Conservation (phyloP, 2,888 invertebrate genomes). For the Lamellibrachia columna region DNA sequence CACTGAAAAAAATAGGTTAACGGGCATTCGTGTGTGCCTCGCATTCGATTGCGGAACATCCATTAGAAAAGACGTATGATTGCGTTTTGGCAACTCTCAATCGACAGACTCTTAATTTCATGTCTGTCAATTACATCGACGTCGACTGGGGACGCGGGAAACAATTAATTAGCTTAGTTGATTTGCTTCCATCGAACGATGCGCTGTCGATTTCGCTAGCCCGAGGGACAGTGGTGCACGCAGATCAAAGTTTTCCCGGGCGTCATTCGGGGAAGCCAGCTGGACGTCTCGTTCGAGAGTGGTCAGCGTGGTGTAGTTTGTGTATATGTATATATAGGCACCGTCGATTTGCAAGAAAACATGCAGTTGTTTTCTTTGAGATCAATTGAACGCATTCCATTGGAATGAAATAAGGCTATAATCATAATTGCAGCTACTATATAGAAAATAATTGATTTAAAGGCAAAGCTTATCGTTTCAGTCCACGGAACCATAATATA, state of each 20-base stretch:
- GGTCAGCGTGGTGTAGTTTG: too few relatives aligned
- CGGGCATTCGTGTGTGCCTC: neutral
- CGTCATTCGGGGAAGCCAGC: neutral
- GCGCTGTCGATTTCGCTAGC: neutral
- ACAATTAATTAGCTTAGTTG: constrained; percentile 16
- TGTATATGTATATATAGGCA: neutral
- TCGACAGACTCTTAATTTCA: neutral
- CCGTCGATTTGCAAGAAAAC: neutral
- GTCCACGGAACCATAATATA: too few relatives aligned
- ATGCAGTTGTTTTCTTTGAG: neutral
- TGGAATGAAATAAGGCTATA: neutral
- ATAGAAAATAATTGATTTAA: too few relatives aligned
- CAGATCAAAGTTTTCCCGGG: neutral
- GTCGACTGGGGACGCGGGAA: neutral
- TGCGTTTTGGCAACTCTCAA: neutral
- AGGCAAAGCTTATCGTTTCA: too few relatives aligned
- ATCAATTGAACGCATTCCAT: neutral
- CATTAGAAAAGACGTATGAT: neutral
- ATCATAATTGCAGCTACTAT: neutral
- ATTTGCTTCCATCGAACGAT: neutral
- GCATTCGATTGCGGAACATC: neutral
- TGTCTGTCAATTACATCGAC: neutral
- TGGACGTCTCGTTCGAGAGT: neutral
- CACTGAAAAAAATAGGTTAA: neutral
- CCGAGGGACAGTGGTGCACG: neutral